A percentile compares a stretch with the other conserved stretches of the same genome.
Conservation (phyloP, 2,113 vertebrate species). For the Myotis yumanensis region DNA sequence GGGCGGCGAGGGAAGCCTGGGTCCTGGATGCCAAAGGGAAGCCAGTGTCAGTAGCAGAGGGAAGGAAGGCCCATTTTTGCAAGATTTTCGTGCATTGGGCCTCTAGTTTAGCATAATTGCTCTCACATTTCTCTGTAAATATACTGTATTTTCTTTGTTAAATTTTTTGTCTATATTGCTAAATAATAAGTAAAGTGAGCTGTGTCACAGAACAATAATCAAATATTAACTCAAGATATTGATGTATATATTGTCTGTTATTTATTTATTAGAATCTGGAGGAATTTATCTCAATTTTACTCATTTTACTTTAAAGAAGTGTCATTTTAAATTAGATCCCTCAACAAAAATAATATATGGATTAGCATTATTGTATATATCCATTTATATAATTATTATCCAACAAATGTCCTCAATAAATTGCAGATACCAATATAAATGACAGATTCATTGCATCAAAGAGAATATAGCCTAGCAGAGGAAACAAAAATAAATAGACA, state of each 20-base stretch:
- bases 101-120: background rate
- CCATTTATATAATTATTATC: background rate
- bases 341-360: background rate
- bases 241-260: background rate
- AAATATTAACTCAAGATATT: background rate
- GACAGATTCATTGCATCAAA: background rate
- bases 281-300: background rate
- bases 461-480: background rate
- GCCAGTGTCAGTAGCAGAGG: rapidly evolving
- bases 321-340: background rate
- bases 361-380: background rate
- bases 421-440: background rate
- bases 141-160: background rate
- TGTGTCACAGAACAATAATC: background rate
- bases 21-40: no score
- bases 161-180: background rate
- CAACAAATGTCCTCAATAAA: background rate
- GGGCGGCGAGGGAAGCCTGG: no score
- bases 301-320: background rate
- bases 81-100: no score
- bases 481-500: background rate
- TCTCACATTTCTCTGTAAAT: background rate
- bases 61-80: no score
- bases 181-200: background rate
- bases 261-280: background rate